These are phyloP conservation scores for Mamestra configurata DNA, from an alignment of 1,140 invertebrate species.

Conservation along the genomic window DNA sequence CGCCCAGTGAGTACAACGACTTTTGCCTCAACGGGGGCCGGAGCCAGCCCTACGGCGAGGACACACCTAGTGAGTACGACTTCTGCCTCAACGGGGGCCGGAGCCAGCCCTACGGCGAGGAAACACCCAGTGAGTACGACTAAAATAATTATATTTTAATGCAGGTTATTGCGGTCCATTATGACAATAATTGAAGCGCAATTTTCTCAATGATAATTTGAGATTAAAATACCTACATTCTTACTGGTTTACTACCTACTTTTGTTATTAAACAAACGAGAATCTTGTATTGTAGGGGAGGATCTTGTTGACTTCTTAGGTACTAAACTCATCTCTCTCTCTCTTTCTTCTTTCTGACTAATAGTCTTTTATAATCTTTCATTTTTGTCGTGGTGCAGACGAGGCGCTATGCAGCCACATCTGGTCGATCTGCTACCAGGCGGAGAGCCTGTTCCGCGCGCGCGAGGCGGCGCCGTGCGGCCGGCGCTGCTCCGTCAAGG, in stretches of 20 bases:
- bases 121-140: slow-evolving; percentile 89
- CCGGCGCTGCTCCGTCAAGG: slow-evolving; percentile 90
- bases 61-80: slow-evolving; percentile 90
- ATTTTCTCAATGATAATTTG: too few relatives aligned
- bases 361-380: background rate
- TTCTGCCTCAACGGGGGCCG: slow-evolving; percentile 93
- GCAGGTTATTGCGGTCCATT: too few relatives aligned
- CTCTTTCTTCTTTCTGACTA: too few relatives aligned
- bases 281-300: too few relatives aligned
- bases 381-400: slow-evolving; percentile 79
- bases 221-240: too few relatives aligned
- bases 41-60: slow-evolving; percentile 91
- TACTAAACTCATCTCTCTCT: too few relatives aligned
- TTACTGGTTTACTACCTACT: too few relatives aligned
- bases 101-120: slow-evolving; percentile 91
- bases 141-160: too few relatives aligned
- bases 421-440: slow-evolving; percentile 92
- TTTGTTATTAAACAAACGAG: too few relatives aligned
- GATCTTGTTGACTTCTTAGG: too few relatives aligned
- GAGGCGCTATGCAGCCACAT: slow-evolving; percentile 92
- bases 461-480: slow-evolving; percentile 90
- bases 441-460: slow-evolving; percentile 89
- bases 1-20: slow-evolving; percentile 88
- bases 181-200: too few relatives aligned
- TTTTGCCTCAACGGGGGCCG: slow-evolving; percentile 90